Evolutionary conservation across 1,140 invertebrate genomes (phyloP).

Genomic region (Zaprionus africanus): DNA sequence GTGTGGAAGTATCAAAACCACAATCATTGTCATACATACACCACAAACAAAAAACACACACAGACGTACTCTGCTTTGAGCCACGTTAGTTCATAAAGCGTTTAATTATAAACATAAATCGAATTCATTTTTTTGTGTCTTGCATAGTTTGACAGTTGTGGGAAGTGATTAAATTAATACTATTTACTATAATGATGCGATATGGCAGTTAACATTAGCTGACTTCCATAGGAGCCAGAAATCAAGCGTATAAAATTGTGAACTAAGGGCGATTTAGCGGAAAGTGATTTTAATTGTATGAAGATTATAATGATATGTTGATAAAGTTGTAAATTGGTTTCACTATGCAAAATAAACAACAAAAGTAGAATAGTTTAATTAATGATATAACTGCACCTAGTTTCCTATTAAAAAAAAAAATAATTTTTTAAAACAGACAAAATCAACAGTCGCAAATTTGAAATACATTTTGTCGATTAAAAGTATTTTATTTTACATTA

Average conservation of each 20-base stretch:
- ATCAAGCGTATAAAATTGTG: not conserved
- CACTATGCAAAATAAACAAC: too few relatives aligned
- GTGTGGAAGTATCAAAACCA: slow-evolving; percentile 23
- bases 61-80: slow-evolving; percentile 34
- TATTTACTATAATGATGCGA: not conserved
- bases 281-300: not conserved
- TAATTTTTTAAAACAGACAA: too few relatives aligned
- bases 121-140: slow-evolving; percentile 3
- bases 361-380: too few relatives aligned
- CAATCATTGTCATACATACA: not conserved
- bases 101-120: slow-evolving; percentile 58
- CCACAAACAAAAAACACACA: not conserved
- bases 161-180: not conserved
- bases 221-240: too few relatives aligned
- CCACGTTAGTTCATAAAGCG: slow-evolving; percentile 51
- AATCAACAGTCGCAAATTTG: too few relatives aligned
- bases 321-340: too few relatives aligned
- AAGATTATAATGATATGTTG: too few relatives aligned
- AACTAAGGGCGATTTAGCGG: not conserved
- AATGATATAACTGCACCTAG: too few relatives aligned
- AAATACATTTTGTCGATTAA: too few relatives aligned
- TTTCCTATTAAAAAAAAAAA: too few relatives aligned
- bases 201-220: not conserved
- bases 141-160: not conserved
- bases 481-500: too few relatives aligned